Conservation (phyloP, 2,113 vertebrate species). For the Corydoras maculifer region DNA sequence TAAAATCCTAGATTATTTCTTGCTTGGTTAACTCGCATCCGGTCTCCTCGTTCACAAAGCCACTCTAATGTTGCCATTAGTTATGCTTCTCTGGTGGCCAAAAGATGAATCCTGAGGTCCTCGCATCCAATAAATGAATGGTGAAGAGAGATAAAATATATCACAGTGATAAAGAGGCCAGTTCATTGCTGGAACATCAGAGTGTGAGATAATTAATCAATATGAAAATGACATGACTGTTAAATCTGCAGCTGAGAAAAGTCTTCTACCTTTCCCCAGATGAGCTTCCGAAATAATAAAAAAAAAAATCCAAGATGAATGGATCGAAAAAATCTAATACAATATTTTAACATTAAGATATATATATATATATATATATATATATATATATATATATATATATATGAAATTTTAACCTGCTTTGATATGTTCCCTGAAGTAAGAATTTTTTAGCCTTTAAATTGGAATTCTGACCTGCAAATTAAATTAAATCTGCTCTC, state of each 20-base stretch:
- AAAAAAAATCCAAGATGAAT: not conserved
- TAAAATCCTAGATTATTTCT: slow-evolving; percentile 79
- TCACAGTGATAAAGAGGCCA: slow-evolving; percentile 51
- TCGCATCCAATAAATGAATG: slow-evolving; percentile 71
- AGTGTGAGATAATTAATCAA: slow-evolving; percentile 52
- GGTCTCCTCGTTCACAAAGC: slow-evolving; percentile 69
- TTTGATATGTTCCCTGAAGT: too few species aligned
- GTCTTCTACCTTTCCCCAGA: slow-evolving; percentile 18
- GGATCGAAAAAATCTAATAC: not conserved
- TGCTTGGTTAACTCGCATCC: slow-evolving; percentile 76
- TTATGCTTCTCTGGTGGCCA: slow-evolving; percentile 77
- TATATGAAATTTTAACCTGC: not conserved
- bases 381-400: not conserved
- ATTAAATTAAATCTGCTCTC: too few species aligned
- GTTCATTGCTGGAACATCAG: slow-evolving; percentile 56
- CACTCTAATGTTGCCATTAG: slow-evolving; percentile 77
- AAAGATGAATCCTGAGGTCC: slow-evolving; percentile 72
- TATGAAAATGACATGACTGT: slow-evolving; percentile 48
- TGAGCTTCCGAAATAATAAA: slow-evolving; percentile 13
- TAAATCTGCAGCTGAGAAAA: slow-evolving; percentile 40
- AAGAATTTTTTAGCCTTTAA: too few species aligned
- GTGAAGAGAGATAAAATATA: slow-evolving; percentile 65
- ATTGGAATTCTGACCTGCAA: too few species aligned
- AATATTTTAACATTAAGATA: not conserved
- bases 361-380: not conserved